Evolutionary conservation across 2,797 vertebrate species (phyloP).

Genomic region (Poecilia velifera): DNA sequence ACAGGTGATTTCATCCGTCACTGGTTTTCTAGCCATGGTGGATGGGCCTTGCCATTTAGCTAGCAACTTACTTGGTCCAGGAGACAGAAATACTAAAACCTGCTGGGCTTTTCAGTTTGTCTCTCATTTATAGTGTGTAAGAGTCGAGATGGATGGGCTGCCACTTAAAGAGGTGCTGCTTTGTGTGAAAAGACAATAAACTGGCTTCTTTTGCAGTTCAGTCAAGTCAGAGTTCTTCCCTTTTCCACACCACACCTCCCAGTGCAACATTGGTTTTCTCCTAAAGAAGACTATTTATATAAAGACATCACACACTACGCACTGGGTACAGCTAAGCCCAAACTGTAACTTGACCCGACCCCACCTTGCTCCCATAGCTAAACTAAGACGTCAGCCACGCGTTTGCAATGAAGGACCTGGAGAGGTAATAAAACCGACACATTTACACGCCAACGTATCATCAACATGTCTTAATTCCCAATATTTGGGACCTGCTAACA

Average conservation of each 20-base stretch:
- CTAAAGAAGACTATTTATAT: neutral
- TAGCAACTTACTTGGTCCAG: neutral
- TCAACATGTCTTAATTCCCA: slow-evolving; percentile 12
- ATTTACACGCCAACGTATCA: neutral
- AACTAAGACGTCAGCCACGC: neutral
- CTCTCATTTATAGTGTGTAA: neutral
- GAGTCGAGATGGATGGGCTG: neutral
- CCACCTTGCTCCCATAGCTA: neutral
- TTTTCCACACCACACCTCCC: neutral
- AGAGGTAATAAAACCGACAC: neutral
- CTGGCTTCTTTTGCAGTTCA: neutral
- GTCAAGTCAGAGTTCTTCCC: neutral
- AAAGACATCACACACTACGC: neutral
- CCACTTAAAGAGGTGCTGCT: neutral
- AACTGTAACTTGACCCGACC: neutral
- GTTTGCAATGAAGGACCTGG: neutral
- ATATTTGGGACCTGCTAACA: slow-evolving; percentile 1
- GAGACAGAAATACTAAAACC: neutral
- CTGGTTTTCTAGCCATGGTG: neutral
- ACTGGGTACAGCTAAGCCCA: neutral
- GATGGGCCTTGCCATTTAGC: neutral
- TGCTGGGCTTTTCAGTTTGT: neutral
- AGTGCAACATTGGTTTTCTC: neutral
- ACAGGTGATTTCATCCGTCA: neutral
- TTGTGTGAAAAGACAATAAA: neutral